Evolutionary conservation across 2,113 vertebrate genomes (phyloP).

Genomic region (Nesogale talazaci): DNA sequence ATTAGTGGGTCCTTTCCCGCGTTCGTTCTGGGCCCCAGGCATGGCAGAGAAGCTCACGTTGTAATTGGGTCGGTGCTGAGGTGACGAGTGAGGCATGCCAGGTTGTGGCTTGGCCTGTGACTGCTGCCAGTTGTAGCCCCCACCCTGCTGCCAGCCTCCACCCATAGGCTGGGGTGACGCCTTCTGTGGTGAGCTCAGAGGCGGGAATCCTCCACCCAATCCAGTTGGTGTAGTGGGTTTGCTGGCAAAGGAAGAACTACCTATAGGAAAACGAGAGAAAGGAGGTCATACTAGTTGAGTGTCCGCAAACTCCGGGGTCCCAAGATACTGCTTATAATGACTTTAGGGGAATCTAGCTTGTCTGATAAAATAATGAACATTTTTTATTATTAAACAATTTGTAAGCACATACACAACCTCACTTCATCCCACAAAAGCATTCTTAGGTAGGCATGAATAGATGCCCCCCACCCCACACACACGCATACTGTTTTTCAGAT

Average conservation of each 20-base stretch:
- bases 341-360: background rate
- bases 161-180: conserved; percentile 93
- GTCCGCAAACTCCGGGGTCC: background rate
- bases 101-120: conserved; percentile 85
- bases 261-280: conserved; percentile 67
- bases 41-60: conserved; percentile 94
- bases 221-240: conserved; percentile 97
- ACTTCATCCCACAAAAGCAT: background rate
- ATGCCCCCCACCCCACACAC: background rate
- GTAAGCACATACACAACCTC: background rate
- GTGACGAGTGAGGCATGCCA: conserved; percentile 92
- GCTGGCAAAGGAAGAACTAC: conserved; percentile 94
- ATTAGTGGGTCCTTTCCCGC: conserved; percentile 86
- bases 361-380: background rate
- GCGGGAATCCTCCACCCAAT: conserved; percentile 91
- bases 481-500: conserved; percentile 37
- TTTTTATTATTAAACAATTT: background rate
- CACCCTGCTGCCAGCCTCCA: conserved; percentile 89
- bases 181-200: conserved; percentile 93
- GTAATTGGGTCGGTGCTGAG: conserved; percentile 97
- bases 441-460: background rate
- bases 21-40: conserved; percentile 87
- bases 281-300: background rate
- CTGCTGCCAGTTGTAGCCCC: conserved; percentile 88
- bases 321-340: background rate